Conservation (phyloP, 1,140 invertebrate species). For the Papilio helenus region DNA sequence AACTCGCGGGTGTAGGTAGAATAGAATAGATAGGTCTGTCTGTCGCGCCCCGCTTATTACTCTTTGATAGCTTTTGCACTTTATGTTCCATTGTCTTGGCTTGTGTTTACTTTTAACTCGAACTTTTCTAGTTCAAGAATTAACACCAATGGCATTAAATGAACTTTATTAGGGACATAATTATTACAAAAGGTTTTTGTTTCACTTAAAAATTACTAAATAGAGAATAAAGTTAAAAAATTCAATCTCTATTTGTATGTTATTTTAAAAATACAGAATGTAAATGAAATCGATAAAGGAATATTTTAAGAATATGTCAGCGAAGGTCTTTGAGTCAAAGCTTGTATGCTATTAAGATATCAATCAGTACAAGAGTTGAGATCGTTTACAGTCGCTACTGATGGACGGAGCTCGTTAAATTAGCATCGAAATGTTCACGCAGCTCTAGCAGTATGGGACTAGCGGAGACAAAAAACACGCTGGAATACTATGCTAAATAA, state of each 20-base stretch:
- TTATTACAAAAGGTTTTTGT: not conserved
- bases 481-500: not conserved
- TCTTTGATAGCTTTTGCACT: constrained; percentile 57
- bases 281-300: not conserved
- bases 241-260: not conserved
- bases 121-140: constrained; percentile 33
- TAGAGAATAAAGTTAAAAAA: too few species aligned
- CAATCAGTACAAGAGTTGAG: constrained; percentile 52
- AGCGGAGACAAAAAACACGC: not conserved
- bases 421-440: constrained; percentile 64
- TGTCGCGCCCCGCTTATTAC: constrained; percentile 45
- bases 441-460: not conserved
- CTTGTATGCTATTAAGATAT: constrained; percentile 65
- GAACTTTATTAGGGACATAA: not conserved
- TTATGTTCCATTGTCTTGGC: constrained; percentile 61
- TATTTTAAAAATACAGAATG: constrained; percentile 12
- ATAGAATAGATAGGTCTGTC: constrained; percentile 51
- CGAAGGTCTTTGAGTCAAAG: constrained; percentile 39
- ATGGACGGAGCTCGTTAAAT: constrained; percentile 54
- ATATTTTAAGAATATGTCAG: constrained; percentile 9
- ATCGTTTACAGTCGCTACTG: constrained; percentile 32
- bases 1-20: constrained; percentile 53
- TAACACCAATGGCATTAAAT: constrained; percentile 17
- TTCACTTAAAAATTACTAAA: too few species aligned
- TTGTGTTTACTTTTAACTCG: constrained; percentile 40